A percentile compares a stretch with the other conserved stretches of the same genome.
Conservation (phyloP, 2,888 invertebrate genomes). For the Cerastoderma edule region DNA sequence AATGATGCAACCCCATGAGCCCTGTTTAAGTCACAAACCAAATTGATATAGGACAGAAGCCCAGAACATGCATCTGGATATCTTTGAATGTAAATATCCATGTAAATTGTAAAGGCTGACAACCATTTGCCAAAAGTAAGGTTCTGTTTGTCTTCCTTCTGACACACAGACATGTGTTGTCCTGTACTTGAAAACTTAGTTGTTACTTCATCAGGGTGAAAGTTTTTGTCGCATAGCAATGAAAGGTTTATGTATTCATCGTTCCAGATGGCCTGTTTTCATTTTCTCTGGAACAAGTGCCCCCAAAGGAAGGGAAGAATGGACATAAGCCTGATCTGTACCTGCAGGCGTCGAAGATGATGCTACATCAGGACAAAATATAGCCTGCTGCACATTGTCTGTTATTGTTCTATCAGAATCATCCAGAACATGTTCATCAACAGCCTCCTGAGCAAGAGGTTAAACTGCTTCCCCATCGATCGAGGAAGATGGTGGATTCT, state of each 20-base stretch:
- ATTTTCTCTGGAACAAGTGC: slow-evolving; percentile 1
- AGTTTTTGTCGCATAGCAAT: not conserved
- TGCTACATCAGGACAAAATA: no score
- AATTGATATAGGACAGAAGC: not conserved
- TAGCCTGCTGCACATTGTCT: no score
- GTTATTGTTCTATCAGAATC: not conserved
- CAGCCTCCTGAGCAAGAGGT: not conserved
- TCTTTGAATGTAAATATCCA: slow-evolving; percentile 17
- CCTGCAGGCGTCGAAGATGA: not conserved
- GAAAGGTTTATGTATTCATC: slow-evolving; percentile 21
- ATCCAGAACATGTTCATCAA: not conserved
- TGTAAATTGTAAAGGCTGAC: slow-evolving; percentile 21
- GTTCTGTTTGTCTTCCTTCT: not conserved
- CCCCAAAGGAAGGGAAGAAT: not conserved
- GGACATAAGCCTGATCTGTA: not conserved
- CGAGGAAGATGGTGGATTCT: no score
- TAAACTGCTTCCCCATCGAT: no score
- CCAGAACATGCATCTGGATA: not conserved
- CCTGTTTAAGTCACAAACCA: slow-evolving; percentile 15
- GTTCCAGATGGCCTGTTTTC: slow-evolving; percentile 28
- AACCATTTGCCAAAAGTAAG: slow-evolving; percentile 9
- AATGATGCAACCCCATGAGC: slow-evolving; percentile 21
- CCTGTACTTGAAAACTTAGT: not conserved
- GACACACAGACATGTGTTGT: not conserved
- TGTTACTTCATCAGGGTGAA: not conserved